These are phyloP conservation scores for Mythimna vitellina DNA, from an alignment of 2,888 invertebrate genomes.

Conservation along the genomic window DNA sequence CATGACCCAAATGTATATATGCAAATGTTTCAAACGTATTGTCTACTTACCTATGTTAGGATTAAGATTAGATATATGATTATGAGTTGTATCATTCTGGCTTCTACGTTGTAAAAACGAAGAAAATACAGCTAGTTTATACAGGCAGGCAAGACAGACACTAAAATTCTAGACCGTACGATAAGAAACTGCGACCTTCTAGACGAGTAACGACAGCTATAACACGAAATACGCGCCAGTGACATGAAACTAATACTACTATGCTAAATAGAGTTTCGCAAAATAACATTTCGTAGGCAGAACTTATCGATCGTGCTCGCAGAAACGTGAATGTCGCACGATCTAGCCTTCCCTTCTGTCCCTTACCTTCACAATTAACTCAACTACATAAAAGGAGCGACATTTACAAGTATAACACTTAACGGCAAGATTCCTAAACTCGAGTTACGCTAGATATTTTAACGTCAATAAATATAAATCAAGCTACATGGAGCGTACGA, in stretches of 20 bases:
- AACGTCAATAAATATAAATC: conserved; percentile 27
- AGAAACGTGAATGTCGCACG: conserved; percentile 62
- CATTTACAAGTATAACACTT: conserved; percentile 9
- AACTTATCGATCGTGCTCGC: conserved; percentile 56
- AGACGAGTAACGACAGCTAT: conserved; percentile 38
- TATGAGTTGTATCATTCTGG: not conserved
- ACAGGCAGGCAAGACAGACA: conserved; percentile 1
- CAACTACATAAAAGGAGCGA: conserved; percentile 29
- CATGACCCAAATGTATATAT: conserved; percentile 63
- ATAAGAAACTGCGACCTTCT: conserved; percentile 35
- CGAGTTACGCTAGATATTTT: conserved; percentile 10
- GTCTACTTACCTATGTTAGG: conserved; percentile 12
- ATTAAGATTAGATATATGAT: conserved; percentile 27
- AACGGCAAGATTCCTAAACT: conserved; percentile 1
- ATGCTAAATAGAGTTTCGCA: conserved; percentile 55
- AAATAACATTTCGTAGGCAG: conserved; percentile 56
- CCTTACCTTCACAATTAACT: conserved; percentile 46
- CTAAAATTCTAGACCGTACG: conserved; percentile 37
- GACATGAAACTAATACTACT: conserved; percentile 47
- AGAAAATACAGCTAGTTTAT: conserved; percentile 6
- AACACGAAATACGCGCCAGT: conserved; percentile 45
- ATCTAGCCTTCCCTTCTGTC: conserved; percentile 51
- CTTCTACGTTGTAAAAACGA: conserved; percentile 32
- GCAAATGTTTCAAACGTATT: conserved; percentile 52
- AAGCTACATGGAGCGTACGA: conserved; percentile 35